A percentile compares a stretch with the other conserved stretches of the same genome.
Evolutionary conservation across 2,113 vertebrate genomes (phyloP).

Genomic region (Gallinago undulata): DNA sequence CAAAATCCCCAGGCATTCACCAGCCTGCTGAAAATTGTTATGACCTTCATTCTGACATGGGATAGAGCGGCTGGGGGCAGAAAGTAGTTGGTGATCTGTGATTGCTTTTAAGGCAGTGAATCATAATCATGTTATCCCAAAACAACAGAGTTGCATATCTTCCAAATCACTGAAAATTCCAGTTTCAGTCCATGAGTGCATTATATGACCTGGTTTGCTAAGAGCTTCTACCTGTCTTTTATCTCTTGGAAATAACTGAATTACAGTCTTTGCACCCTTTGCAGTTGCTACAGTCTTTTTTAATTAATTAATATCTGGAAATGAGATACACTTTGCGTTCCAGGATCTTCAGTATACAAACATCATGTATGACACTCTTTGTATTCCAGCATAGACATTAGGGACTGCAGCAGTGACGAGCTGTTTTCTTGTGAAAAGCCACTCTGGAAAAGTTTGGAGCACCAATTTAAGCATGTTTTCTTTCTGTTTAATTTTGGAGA

Average conservation of each 20-base stretch:
- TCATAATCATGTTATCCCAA: not conserved
- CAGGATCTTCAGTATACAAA: not conserved
- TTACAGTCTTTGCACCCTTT: not conserved
- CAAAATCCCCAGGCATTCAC: conserved; percentile 45
- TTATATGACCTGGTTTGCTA: not conserved
- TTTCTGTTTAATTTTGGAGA: not conserved
- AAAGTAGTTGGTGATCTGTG: conserved; percentile 5
- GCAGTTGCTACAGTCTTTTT: not conserved
- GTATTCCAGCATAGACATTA: not conserved
- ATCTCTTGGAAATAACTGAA: not conserved
- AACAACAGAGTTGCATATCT: conserved; percentile 25
- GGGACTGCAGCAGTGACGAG: not conserved
- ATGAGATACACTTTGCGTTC: not conserved
- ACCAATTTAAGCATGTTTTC: not conserved
- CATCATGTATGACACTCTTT: not conserved
- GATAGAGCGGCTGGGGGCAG: conserved; percentile 12
- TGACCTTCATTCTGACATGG: conserved; percentile 45
- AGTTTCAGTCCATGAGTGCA: not conserved
- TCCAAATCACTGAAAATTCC: conserved; percentile 48
- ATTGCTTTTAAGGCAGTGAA: conserved; percentile 57
- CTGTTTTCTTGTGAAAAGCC: not conserved
- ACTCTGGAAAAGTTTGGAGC: not conserved
- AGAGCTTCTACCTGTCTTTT: not conserved
- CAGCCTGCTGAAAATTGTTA: conserved; percentile 28
- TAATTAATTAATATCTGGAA: not conserved